Base-by-base conservation (phyloP, 2,797 vertebrate species). In the Gymnoscopelus microlampas region DNA sequence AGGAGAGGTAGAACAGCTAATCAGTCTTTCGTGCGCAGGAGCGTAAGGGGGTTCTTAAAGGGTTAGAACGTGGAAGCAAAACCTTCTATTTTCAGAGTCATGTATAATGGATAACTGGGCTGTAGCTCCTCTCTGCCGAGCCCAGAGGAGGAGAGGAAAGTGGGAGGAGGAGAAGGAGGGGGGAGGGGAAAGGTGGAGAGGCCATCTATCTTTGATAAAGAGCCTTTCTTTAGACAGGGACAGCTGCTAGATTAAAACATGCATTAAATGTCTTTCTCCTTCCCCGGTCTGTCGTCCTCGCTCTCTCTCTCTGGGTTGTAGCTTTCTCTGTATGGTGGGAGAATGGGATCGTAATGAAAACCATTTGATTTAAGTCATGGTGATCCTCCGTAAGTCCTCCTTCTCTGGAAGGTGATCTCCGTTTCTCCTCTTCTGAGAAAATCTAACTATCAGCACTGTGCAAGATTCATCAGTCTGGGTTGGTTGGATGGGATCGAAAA, bases 131-230 rank as follows among this genome's bases (percentile, higher is more conserved):
- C 71, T 80, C 79, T 87, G 83, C 88, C 83, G 73, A 87, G 84
- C 86, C 84, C 83, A 87, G 80, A 77, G 74, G 81, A 80, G 70
- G 54, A 56, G 68, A 49, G 49, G 58, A 79, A 77, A 74, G 80
- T 35, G 70, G 24, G 66, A 51, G 48, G 51, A 55, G 58, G 57
- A 59, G 69, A 62, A 64, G 70, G 57, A 60, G 66, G 44, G 61
- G 55, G 66, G 63, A 55, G 53, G 49, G 64, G 60, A 71, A 64
- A 67, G 68, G 53, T 74, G 56, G 54, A 67, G 72, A 80, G 80
- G 69, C 80, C 87, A 94, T 94, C 89, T 81, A 93, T 93, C 89
- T 93, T 93, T 94, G 92, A 93, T 92, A 92, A 90, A 90, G 81
- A 90, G 76, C 74, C 75, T 78, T 87, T 87, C 87, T 91, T 86